Conservation (phyloP, 92 coral and sea anemone species). For the Umimayanthus chanpuru region DNA sequence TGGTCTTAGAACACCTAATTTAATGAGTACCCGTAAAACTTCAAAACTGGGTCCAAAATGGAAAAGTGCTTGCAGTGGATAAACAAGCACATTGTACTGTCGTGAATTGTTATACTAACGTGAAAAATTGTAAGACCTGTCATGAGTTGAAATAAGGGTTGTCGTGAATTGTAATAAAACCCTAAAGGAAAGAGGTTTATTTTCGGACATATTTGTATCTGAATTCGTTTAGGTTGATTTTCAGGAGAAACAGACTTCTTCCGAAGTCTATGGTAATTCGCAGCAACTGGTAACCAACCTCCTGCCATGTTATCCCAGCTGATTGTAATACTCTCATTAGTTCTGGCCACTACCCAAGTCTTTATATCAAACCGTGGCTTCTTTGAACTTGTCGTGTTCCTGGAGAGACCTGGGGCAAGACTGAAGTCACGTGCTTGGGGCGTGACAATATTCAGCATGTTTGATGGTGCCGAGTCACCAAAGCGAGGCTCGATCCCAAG, state of each 20-base stretch:
- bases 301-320: neutral
- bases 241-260: neutral
- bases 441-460: conserved; percentile 67
- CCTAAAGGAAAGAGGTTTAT: neutral
- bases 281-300: neutral
- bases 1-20: too few relatives aligned
- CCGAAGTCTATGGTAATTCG: neutral
- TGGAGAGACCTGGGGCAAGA: conserved; percentile 21
- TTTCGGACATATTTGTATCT: neutral
- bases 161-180: too few relatives aligned
- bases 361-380: conserved; percentile 3
- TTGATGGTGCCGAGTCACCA: conserved; percentile 79
- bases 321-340: conserved; percentile 18
- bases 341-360: conserved; percentile 3
- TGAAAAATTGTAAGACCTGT: too few relatives aligned
- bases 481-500: conserved; percentile 63
- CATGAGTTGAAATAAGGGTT: too few relatives aligned
- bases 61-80: too few relatives aligned
- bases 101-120: too few relatives aligned
- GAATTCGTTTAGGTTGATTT: neutral
- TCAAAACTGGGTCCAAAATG: too few relatives aligned
- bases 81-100: too few relatives aligned
- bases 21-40: too few relatives aligned
- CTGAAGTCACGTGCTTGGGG: conserved; percentile 44
- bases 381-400: conserved; percentile 4